Percentiles rank a stretch among this genome's conserved stretches.
These are phyloP conservation scores for Salpingus planirostris DNA, from an alignment of 2,888 invertebrate species.

Conservation along the genomic window DNA sequence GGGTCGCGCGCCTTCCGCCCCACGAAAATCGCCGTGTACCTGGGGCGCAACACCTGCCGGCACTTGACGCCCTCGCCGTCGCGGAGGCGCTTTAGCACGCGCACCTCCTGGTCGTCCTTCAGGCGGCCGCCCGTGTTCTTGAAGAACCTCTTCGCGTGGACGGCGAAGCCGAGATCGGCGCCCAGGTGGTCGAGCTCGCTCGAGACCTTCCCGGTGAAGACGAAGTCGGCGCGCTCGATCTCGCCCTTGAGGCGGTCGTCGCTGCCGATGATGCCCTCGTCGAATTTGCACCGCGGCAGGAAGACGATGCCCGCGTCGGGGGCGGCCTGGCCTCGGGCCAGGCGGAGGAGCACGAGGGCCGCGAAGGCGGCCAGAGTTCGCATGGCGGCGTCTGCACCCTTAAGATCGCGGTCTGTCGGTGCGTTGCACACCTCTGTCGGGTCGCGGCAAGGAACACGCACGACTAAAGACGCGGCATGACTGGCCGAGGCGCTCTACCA, in stretches of 20 bases:
- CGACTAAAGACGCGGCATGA: slow-evolving; percentile 35
- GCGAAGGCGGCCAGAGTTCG: too few relatives aligned
- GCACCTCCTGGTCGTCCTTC: slow-evolving; percentile 29
- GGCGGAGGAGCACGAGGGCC: too few relatives aligned
- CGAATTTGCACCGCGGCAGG: slow-evolving; percentile 36
- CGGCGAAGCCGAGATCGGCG: slow-evolving; percentile 31
- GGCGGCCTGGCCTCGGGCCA: too few relatives aligned
- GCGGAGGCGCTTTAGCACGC: slow-evolving; percentile 31
- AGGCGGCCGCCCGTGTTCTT: slow-evolving; percentile 31
- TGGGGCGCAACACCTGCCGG: slow-evolving; percentile 34
- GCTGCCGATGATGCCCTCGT: slow-evolving; percentile 33
- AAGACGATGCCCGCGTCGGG: too few relatives aligned
- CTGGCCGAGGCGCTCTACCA: slow-evolving; percentile 25
- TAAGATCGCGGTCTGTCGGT: too few relatives aligned
- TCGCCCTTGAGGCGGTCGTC: slow-evolving; percentile 28
- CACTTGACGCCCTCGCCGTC: slow-evolving; percentile 38
- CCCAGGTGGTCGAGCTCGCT: slow-evolving; percentile 28
- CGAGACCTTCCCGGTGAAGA: slow-evolving; percentile 39
- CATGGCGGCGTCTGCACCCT: too few relatives aligned
- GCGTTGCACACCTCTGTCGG: too few relatives aligned
- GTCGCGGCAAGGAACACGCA: slow-evolving; percentile 26
- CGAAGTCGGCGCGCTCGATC: slow-evolving; percentile 30
- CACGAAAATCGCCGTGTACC: slow-evolving; percentile 39
- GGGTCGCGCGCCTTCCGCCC: slow-evolving; percentile 29
- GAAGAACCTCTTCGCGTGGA: slow-evolving; percentile 36